phyloP scores from a whole-genome alignment of 1,140 invertebrate species.

The Aphelinus certus region DNA sequence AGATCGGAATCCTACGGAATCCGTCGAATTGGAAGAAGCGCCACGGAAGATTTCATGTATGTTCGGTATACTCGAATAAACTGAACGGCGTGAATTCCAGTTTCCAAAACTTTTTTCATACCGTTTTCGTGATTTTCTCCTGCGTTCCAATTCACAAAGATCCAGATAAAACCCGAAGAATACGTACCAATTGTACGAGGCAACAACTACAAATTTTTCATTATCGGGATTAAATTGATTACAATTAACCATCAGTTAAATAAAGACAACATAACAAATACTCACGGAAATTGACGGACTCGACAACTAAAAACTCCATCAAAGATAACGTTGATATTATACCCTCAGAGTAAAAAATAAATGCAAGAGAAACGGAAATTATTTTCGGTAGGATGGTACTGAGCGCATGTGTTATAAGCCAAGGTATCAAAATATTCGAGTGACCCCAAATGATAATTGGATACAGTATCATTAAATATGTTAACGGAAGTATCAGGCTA shows the following conservation, averaged over 20 bases:
- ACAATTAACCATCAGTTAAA: not conserved
- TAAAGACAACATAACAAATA: not conserved
- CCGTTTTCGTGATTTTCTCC: not conserved
- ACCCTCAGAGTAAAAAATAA: conserved; percentile 44
- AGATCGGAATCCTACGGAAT: not conserved
- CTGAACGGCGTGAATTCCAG: not conserved
- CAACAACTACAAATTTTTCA: conserved; percentile 37
- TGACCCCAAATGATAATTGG: conserved; percentile 48
- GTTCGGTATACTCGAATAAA: conserved; percentile 9
- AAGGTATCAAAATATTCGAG: conserved; percentile 46
- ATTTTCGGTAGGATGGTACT: conserved; percentile 49
- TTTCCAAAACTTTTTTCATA: conserved; percentile 13
- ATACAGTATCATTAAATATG: conserved; percentile 49
- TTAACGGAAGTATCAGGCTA: conserved; percentile 34
- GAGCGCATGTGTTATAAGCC: conserved; percentile 50
- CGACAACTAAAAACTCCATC: conserved; percentile 46
- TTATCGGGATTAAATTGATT: not conserved
- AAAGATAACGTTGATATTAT: conserved; percentile 39
- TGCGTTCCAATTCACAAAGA: conserved; percentile 25
- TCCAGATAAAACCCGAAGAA: conserved; percentile 43
- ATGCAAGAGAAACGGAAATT: conserved; percentile 36
- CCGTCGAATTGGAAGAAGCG: no score
- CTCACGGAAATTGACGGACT: conserved; percentile 47
- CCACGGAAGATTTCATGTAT: conserved; percentile 9
- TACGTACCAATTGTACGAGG: conserved; percentile 47